phyloP scores from a whole-genome alignment of 2,113 vertebrate species.

The Gambusia holbrooki region DNA sequence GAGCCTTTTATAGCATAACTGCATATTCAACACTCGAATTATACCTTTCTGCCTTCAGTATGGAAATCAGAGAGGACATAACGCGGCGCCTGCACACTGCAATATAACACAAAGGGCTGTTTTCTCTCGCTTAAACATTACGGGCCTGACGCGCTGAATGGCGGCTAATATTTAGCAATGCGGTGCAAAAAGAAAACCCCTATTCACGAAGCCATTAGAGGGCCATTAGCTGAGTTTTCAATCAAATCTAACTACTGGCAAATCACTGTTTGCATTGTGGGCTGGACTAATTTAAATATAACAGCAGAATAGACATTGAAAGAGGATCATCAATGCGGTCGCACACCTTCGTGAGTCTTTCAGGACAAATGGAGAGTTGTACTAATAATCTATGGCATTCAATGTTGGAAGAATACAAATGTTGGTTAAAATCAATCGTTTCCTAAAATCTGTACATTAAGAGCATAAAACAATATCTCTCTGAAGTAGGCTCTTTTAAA shows the following conservation, averaged over 20 bases:
- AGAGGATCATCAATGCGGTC: neutral
- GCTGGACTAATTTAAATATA: slow-evolving; percentile 34
- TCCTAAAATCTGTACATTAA: neutral
- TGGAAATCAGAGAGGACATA: slow-evolving; percentile 46
- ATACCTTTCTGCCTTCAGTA: slow-evolving; percentile 51
- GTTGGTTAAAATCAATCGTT: neutral
- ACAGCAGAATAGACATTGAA: neutral
- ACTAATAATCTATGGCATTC: neutral
- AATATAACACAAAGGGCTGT: slow-evolving; percentile 19
- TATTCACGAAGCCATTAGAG: slow-evolving; percentile 29
- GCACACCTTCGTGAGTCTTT: neutral
- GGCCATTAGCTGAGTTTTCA: slow-evolving; percentile 54
- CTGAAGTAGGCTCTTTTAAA: too few species aligned
- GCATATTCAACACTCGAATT: slow-evolving; percentile 70
- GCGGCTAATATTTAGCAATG: slow-evolving; percentile 46
- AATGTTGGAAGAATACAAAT: neutral
- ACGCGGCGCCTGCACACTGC: slow-evolving; percentile 3
- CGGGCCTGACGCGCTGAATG: slow-evolving; percentile 11
- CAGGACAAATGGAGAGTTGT: neutral
- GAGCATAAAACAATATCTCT: too few species aligned
- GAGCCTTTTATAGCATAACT: slow-evolving; percentile 66
- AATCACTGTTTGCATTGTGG: slow-evolving; percentile 40
- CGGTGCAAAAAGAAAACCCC: slow-evolving; percentile 26
- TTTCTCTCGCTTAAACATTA: slow-evolving; percentile 31
- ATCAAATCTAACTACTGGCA: slow-evolving; percentile 51